These are phyloP conservation scores for Gambusia yucatana DNA, from an alignment of 2,797 vertebrate species.

Conservation along the genomic window DNA sequence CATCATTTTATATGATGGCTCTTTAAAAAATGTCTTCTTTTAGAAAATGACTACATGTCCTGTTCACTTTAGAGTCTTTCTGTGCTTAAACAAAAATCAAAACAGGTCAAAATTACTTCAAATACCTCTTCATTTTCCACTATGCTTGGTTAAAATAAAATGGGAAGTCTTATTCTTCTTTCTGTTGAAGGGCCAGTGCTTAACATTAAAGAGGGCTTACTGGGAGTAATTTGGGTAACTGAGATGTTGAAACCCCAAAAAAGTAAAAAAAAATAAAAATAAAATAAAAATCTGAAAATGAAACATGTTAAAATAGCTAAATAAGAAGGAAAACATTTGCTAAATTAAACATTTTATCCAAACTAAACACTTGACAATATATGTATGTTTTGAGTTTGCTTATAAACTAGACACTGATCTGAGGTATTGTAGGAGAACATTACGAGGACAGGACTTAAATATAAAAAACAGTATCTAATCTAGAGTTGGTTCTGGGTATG, in stretches of 20 bases:
- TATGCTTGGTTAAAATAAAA: background rate
- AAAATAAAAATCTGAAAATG: no score
- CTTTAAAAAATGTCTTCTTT: constrained; percentile 17
- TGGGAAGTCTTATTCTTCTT: background rate
- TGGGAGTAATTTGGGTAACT: background rate
- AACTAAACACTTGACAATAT: background rate
- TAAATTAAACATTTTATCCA: no score
- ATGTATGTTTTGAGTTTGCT: background rate
- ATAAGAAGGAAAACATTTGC: background rate
- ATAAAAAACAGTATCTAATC: background rate
- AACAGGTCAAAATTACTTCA: background rate
- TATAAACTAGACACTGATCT: background rate
- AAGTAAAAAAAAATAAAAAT: background rate
- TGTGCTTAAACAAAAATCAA: constrained; percentile 3
- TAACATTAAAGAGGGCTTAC: background rate
- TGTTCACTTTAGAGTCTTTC: constrained; percentile 55
- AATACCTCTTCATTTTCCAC: no score
- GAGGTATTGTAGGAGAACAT: background rate
- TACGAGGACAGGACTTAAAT: background rate
- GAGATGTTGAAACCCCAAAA: background rate
- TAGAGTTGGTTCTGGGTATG: background rate
- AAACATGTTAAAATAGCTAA: background rate
- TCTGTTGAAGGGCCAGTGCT: background rate
- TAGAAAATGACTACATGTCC: constrained; percentile 20
- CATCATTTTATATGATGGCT: constrained; percentile 27